Percentiles rank a stretch among this genome's conserved stretches.
phyloP scores from a whole-genome alignment of 2,797 vertebrate genomes.

The Spinus pinus region DNA sequence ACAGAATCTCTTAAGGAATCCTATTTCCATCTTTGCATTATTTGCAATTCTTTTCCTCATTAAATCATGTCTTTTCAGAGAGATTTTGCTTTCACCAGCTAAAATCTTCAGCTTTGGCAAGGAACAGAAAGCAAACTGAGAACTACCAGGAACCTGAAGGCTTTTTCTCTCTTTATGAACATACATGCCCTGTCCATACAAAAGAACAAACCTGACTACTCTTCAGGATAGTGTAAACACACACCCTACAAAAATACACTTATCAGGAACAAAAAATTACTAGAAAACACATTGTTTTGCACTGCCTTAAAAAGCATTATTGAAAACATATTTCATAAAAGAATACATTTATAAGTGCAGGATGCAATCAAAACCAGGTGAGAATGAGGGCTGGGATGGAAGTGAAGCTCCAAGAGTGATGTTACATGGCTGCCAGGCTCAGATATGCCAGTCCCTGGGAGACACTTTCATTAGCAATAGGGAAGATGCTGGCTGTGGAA shows the following conservation, averaged over 20 bases:
- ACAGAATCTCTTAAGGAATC: not conserved
- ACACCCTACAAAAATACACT: not conserved
- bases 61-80: not conserved
- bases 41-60: slow-evolving; percentile 15
- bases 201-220: not conserved
- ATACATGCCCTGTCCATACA: not conserved
- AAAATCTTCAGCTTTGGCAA: not conserved
- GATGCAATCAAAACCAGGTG: slow-evolving; percentile 32
- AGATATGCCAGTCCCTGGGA: slow-evolving; percentile 44
- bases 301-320: not conserved
- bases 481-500: slow-evolving; percentile 33
- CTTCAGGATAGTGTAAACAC: not conserved
- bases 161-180: not conserved
- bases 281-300: not conserved
- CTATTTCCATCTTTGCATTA: not conserved
- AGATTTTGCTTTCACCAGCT: not conserved
- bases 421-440: slow-evolving; percentile 43
- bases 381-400: slow-evolving; percentile 42
- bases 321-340: not conserved
- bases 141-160: not conserved
- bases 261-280: not conserved
- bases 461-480: slow-evolving; percentile 57
- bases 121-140: not conserved
- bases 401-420: slow-evolving; percentile 50
- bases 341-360: slow-evolving; percentile 18